phyloP scores from a whole-genome alignment of 2,113 vertebrate genomes.

The Trogon melanurus region DNA sequence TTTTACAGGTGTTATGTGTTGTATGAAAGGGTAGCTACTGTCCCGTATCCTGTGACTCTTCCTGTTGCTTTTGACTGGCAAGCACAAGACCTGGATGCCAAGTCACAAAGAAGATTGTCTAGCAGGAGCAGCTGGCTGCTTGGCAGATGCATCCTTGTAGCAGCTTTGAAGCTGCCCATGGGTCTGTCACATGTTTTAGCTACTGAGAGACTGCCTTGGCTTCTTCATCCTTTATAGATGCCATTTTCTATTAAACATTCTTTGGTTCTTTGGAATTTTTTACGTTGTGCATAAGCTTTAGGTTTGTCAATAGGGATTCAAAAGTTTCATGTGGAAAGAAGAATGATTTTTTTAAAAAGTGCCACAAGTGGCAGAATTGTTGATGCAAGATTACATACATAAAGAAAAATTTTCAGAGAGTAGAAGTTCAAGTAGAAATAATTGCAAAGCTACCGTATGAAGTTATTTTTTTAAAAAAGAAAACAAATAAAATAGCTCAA shows the following conservation, averaged over 20 bases:
- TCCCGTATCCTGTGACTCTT: background rate
- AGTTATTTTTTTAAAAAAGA: background rate
- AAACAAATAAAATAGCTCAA: background rate
- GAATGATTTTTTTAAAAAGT: background rate
- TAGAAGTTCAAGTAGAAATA: background rate
- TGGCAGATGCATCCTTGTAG: slow-evolving; percentile 64
- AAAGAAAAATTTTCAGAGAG: background rate
- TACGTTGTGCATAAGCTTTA: background rate
- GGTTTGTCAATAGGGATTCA: background rate
- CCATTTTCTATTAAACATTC: slow-evolving; percentile 53
- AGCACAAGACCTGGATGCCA: slow-evolving; percentile 50
- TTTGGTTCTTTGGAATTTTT: slow-evolving; percentile 30
- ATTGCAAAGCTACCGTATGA: background rate
- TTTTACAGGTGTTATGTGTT: background rate
- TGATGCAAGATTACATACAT: background rate
- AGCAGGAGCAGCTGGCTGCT: slow-evolving; percentile 74
- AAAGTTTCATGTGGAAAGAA: background rate
- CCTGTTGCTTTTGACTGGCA: slow-evolving; percentile 45
- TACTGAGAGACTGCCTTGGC: slow-evolving; percentile 63
- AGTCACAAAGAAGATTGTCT: slow-evolving; percentile 57
- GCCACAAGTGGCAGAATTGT: background rate
- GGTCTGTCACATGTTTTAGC: slow-evolving; percentile 56
- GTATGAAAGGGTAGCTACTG: background rate
- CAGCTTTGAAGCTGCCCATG: slow-evolving; percentile 73
- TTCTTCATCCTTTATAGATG: slow-evolving; percentile 53